Base-by-base conservation (phyloP, 1,140 invertebrate species). In the Diorhabda elongata region DNA sequence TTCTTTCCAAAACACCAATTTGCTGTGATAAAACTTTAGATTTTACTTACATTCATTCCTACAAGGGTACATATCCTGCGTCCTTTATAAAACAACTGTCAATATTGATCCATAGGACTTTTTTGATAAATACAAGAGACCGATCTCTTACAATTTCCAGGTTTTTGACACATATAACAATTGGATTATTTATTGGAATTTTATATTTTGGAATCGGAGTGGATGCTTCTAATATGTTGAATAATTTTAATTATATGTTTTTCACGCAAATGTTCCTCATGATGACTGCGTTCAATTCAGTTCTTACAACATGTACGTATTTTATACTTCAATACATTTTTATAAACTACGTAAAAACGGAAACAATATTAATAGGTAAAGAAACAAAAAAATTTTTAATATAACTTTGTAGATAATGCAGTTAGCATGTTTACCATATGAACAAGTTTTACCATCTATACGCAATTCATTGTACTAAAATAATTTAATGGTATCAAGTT, bases 251-350 rank as follows among this genome's bases (percentile, higher is more conserved):
- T 70, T 79, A 76, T 59, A 72, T 79, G 66, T 79, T 78, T 68
- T 79, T 79, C 64, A 71, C 76, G 26, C 75, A 77, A 5, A 79
- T 79, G 78, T 79, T 79, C 69, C 69, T 79, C n/a, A 79, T 79
- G 78, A 66, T 78, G 67, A 77, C 91, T 8, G 91, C 94, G 0
- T 92, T 96, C 77, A 95, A 92, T 80, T 90, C 91, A 3, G 91
- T 93, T 9, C 86, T 93, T n/a, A 85, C 95, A 2, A 92, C 89
- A 59, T 96, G 94, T 96, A 86, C 93, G 91, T 90, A 71, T 64
- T 11, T 43, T 44, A 45, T 63, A 47, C 5, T 61, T 26, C 42
- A 2, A 5, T 56, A 26, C 1, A 44, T 44, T 26, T 26, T 26
- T 26, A 26, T 26, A 26, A 26, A 26, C 26, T 26, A 26, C 26